Conservation (phyloP, 2,888 invertebrate genomes). For the Eustalomyia histrio region DNA sequence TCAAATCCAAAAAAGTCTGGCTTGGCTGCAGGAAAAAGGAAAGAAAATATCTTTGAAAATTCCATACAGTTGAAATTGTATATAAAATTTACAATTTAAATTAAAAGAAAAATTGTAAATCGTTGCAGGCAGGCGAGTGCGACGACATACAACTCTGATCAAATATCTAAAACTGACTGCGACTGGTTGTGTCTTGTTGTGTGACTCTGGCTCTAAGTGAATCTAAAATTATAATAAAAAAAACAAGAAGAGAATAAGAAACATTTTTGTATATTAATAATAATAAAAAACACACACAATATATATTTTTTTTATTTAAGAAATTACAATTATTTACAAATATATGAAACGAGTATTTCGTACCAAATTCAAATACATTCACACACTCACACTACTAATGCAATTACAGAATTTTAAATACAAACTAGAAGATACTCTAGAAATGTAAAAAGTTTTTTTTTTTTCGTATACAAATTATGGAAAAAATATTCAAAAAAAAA, state of each 20-base stretch:
- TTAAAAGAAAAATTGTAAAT: conserved; percentile 7
- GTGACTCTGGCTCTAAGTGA: conserved; percentile 61
- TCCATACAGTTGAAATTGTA: neutral
- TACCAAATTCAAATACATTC: conserved; percentile 42
- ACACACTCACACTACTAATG: conserved; percentile 21
- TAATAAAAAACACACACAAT: conserved; percentile 13
- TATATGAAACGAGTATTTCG: conserved; percentile 58
- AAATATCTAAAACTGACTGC: conserved; percentile 65
- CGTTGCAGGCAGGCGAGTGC: conserved; percentile 20
- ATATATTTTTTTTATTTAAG: conserved; percentile 24
- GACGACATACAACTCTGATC: conserved; percentile 60
- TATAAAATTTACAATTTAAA: conserved; percentile 16
- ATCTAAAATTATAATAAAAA: conserved; percentile 54
- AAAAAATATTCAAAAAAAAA: conserved; percentile 44
- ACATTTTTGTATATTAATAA: conserved; percentile 61
- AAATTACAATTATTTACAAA: conserved; percentile 62
- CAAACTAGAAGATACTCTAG: conserved; percentile 62
- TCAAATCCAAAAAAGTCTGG: conserved; percentile 5
- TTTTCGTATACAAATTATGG: conserved; percentile 30
- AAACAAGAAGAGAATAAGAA: conserved; percentile 60
- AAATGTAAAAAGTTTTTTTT: conserved; percentile 44
- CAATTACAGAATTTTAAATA: conserved; percentile 26
- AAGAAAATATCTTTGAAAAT: conserved; percentile 22
- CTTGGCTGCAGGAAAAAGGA: conserved; percentile 50
- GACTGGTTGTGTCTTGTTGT: conserved; percentile 55